phyloP scores from a whole-genome alignment of 2,888 invertebrate species.

The Physocephala rufipes region DNA sequence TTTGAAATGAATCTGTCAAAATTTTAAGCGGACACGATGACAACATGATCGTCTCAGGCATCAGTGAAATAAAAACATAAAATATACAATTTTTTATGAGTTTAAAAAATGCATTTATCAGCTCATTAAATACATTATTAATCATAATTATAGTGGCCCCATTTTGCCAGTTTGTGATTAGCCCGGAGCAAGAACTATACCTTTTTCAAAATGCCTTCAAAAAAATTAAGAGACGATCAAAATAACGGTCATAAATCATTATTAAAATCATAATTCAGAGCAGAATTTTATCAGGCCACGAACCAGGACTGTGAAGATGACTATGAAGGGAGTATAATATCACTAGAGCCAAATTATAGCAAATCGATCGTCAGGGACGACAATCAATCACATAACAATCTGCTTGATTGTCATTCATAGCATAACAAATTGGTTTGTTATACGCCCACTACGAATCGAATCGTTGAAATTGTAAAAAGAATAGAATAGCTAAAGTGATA shows the following conservation, averaged over 20 bases:
- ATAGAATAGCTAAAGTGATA: not conserved
- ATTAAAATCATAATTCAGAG: not conserved
- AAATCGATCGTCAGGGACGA: not conserved
- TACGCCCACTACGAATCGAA: conserved; percentile 40
- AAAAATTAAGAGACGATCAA: no score
- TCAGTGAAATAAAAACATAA: not conserved
- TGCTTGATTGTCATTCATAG: conserved; percentile 3
- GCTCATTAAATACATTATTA: conserved; percentile 23
- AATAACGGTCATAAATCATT: not conserved
- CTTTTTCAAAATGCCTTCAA: no score
- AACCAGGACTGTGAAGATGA: no score
- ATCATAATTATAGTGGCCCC: conserved; percentile 28
- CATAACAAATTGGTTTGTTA: conserved; percentile 39
- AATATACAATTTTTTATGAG: not conserved
- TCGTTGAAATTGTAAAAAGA: not conserved
- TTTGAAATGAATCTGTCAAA: no score
- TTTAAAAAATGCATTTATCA: conserved; percentile 4
- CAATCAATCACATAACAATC: conserved; percentile 2
- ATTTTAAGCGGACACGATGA: no score
- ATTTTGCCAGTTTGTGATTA: conserved; percentile 16
- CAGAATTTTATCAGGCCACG: not conserved
- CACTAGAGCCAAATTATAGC: not conserved
- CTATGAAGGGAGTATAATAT: not conserved
- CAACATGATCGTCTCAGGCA: not conserved
- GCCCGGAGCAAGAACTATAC: no score